A percentile compares a stretch with the other conserved stretches of the same genome.
Conservation (phyloP, 2,113 vertebrate genomes). For the Baryphthengus martii region DNA sequence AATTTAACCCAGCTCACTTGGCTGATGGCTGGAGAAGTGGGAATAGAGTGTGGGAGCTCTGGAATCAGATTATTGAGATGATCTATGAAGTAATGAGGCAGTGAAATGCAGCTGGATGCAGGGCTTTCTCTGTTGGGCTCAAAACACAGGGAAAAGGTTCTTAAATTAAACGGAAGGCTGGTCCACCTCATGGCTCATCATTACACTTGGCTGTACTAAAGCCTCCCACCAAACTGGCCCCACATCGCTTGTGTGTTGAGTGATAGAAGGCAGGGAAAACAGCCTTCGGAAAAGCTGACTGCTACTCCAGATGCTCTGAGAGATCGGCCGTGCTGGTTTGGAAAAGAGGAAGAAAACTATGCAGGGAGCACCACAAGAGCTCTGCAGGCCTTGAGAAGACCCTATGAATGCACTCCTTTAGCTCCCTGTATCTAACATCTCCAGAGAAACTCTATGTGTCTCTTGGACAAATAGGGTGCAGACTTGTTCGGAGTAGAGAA, state of each 20-base stretch:
- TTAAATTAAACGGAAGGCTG: slow-evolving; percentile 39
- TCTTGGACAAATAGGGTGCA: background rate
- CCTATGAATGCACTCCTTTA: background rate
- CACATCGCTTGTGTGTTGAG: background rate
- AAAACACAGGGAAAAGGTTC: background rate
- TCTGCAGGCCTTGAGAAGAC: background rate
- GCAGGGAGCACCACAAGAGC: background rate
- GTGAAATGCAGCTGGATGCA: slow-evolving; percentile 43
- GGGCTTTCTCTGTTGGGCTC: slow-evolving; percentile 21
- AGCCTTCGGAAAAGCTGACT: slow-evolving; percentile 17
- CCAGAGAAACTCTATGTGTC: background rate
- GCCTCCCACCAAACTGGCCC: background rate
- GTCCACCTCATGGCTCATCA: background rate
- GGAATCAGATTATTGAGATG: slow-evolving; percentile 60
- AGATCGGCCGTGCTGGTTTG: background rate
- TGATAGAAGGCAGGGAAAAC: background rate
- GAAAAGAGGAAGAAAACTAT: background rate
- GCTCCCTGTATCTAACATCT: background rate
- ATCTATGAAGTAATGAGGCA: slow-evolving; percentile 65
- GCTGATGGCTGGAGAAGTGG: slow-evolving; percentile 37
- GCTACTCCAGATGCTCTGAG: slow-evolving; percentile 15
- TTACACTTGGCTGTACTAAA: background rate
- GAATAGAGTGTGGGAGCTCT: slow-evolving; percentile 57
- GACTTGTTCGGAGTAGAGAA: background rate
- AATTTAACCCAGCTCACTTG: slow-evolving; percentile 55